Conservation (phyloP, 2,888 invertebrate genomes). For the Cheilosia grossa region DNA sequence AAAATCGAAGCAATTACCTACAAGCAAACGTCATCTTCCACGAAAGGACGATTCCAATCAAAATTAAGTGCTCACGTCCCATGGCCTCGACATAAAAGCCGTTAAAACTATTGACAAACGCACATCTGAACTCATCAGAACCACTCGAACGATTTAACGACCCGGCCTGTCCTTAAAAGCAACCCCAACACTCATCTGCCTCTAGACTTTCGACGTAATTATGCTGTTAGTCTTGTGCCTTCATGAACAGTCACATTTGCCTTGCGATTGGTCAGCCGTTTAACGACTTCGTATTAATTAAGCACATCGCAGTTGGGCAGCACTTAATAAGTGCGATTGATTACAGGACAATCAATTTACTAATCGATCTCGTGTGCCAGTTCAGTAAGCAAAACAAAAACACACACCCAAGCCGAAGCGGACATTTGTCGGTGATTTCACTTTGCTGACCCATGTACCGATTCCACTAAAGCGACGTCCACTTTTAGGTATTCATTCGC, state of each 20-base stretch:
- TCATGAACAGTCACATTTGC: constrained; percentile 4
- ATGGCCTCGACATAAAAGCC: constrained; percentile 42
- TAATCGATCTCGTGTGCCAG: constrained; percentile 19
- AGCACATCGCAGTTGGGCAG: neutral
- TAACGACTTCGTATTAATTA: constrained; percentile 30
- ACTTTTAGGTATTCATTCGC: constrained; percentile 54
- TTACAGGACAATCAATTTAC: constrained; percentile 35
- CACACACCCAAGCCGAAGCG: neutral
- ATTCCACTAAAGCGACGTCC: neutral
- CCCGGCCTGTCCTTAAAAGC: constrained; percentile 19
- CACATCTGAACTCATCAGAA: constrained; percentile 27
- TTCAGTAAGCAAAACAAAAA: neutral
- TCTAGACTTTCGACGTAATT: constrained; percentile 1
- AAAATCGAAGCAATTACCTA: neutral
- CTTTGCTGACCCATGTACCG: neutral
- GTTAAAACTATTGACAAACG: constrained; percentile 54
- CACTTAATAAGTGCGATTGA: constrained; percentile 40
- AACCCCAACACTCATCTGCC: neutral
- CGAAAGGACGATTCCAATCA: constrained; percentile 12
- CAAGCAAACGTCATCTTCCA: constrained; percentile 23
- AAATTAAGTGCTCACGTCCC: constrained; percentile 46
- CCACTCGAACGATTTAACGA: constrained; percentile 54
- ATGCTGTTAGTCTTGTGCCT: constrained; percentile 4
- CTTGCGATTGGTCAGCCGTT: constrained; percentile 13
- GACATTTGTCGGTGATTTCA: constrained; percentile 3